phyloP scores from a whole-genome alignment of 2,113 vertebrate genomes.

The Laticauda colubrina region DNA sequence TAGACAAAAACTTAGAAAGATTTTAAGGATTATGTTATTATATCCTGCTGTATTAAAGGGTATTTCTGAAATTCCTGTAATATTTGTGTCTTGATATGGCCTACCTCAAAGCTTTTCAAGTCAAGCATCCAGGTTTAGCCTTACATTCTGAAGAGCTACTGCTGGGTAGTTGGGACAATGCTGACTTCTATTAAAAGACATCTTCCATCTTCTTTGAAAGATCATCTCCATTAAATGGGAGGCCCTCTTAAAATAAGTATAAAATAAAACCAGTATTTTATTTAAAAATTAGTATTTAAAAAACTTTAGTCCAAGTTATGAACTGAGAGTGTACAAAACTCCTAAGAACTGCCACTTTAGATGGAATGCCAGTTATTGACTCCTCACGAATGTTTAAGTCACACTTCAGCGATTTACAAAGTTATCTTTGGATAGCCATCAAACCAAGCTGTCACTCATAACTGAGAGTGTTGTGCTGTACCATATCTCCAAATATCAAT shows the following conservation, averaged over 20 bases:
- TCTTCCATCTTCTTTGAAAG: background rate
- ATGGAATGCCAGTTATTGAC: conserved; percentile 16
- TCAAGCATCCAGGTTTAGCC: background rate
- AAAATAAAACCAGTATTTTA: too few relatives aligned
- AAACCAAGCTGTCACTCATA: conserved; percentile 59
- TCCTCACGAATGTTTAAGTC: conserved; percentile 63
- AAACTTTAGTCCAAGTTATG: background rate
- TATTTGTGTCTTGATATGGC: background rate
- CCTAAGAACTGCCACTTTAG: background rate
- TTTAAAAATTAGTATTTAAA: too few relatives aligned
- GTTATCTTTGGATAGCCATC: conserved; percentile 71
- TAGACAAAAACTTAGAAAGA: background rate
- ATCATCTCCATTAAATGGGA: background rate
- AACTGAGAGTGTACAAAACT: background rate
- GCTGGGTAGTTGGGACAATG: background rate
- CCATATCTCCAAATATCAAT: conserved; percentile 48
- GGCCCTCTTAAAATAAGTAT: background rate
- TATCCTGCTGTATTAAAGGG: background rate
- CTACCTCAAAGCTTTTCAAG: background rate
- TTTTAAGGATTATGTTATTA: background rate
- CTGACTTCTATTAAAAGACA: background rate
- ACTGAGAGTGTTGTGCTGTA: conserved; percentile 40
- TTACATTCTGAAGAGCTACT: background rate
- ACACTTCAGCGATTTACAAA: conserved; percentile 67
- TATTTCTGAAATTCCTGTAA: background rate